A percentile compares a stretch with the other conserved stretches of the same genome.
Evolutionary conservation across 2,888 invertebrate genomes (phyloP).

Genomic region (Drosophila nigricruria): DNA sequence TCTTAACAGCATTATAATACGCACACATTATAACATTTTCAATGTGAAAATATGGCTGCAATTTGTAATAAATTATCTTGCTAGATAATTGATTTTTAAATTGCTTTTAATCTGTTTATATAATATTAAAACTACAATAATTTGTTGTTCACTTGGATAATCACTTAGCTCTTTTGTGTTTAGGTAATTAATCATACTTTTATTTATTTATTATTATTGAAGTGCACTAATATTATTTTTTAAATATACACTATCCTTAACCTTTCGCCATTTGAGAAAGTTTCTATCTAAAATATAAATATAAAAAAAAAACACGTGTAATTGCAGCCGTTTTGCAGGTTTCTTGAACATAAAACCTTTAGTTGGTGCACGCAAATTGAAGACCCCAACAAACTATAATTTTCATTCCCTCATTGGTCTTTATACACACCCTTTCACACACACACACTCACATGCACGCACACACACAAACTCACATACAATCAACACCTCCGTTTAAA

Average conservation of each 20-base stretch:
- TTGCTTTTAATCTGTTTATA: not conserved
- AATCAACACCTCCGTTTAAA: constrained; percentile 42
- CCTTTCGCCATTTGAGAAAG: not conserved
- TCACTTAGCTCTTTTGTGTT: no score
- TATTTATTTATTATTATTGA: no score
- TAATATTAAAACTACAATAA: no score
- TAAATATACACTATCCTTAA: no score
- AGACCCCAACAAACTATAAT: constrained; percentile 34
- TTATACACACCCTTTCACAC: not conserved
- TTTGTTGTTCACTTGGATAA: no score
- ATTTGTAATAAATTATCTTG: not conserved
- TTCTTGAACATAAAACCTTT: not conserved
- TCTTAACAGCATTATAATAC: no score
- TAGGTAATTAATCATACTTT: no score
- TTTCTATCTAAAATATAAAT: not conserved
- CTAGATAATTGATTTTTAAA: not conserved
- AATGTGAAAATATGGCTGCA: not conserved
- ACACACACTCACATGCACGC: not conserved
- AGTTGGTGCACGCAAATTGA: constrained; percentile 16
- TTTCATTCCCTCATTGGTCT: constrained; percentile 13
- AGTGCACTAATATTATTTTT: no score
- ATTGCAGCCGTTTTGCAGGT: not conserved
- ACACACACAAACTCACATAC: not conserved
- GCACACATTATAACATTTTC: no score
- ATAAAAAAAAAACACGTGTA: not conserved